phyloP scores from a whole-genome alignment of 2,113 vertebrate genomes.

The Clarias macrocephalus region DNA sequence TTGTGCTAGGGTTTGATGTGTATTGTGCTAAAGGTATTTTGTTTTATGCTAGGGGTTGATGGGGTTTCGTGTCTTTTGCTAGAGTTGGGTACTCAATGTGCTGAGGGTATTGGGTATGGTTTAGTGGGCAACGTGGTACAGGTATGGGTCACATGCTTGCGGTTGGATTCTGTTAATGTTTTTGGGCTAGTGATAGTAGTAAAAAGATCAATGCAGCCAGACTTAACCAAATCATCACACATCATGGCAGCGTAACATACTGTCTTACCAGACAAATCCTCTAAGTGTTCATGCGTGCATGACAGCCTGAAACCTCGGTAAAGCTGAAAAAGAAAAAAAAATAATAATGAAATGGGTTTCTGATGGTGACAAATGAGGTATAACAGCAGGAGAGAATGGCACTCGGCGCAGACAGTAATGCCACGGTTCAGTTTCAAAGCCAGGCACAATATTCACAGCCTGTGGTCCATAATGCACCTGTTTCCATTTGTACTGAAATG shows the following conservation, averaged over 20 bases:
- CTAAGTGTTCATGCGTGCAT: background rate
- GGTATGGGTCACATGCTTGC: no score
- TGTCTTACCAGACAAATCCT: background rate
- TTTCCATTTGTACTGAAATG: slow-evolving; percentile 9
- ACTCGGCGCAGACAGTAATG: background rate
- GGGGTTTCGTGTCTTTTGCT: background rate
- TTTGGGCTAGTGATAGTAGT: background rate
- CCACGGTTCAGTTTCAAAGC: background rate
- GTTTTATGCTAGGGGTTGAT: background rate
- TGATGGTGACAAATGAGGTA: background rate
- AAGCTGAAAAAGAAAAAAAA: background rate
- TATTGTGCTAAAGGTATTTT: background rate
- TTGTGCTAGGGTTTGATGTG: background rate
- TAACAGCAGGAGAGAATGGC: background rate
- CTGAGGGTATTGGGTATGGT: no score
- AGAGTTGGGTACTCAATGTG: background rate
- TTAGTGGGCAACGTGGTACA: background rate
- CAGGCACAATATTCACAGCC: background rate
- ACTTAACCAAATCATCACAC: background rate
- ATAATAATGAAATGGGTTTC: background rate
- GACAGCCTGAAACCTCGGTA: background rate
- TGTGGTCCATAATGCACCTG: slow-evolving; percentile 19
- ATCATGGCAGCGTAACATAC: background rate
- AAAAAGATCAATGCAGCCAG: background rate
- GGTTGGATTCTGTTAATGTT: background rate